Conservation (phyloP, 2,888 invertebrate genomes). For the Lampropteryx suffumata region DNA sequence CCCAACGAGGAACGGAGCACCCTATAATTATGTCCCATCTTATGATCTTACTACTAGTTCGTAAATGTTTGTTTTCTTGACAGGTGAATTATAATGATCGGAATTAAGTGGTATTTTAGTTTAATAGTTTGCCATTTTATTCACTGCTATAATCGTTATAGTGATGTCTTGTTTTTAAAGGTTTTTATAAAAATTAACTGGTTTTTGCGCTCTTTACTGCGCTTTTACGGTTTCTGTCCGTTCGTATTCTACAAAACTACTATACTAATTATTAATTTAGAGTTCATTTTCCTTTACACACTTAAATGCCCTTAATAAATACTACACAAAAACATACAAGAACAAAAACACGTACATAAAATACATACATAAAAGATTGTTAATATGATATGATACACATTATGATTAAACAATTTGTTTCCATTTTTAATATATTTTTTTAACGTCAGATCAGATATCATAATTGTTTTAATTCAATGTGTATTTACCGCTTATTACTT, state of each 20-base stretch:
- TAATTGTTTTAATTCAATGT: too few relatives aligned
- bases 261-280: conserved; percentile 19
- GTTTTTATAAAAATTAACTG: background rate
- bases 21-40: conserved; percentile 65
- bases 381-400: too few relatives aligned
- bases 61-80: conserved; percentile 70
- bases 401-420: too few relatives aligned
- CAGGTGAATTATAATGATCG: conserved; percentile 62
- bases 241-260: conserved; percentile 14
- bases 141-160: conserved; percentile 39
- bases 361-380: too few relatives aligned
- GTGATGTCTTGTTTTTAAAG: conserved; percentile 31
- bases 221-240: background rate
- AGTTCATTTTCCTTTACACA: too few relatives aligned
- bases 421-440: too few relatives aligned
- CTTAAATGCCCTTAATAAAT: too few relatives aligned
- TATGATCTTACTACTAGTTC: conserved; percentile 41
- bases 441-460: too few relatives aligned
- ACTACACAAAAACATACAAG: too few relatives aligned
- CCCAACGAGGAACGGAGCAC: conserved; percentile 44
- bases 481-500: too few relatives aligned
- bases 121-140: conserved; percentile 46
- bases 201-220: conserved; percentile 12
- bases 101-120: conserved; percentile 49
- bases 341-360: too few relatives aligned